Base-by-base conservation (phyloP, 2,113 vertebrate species). In the Leuciscus idus region DNA sequence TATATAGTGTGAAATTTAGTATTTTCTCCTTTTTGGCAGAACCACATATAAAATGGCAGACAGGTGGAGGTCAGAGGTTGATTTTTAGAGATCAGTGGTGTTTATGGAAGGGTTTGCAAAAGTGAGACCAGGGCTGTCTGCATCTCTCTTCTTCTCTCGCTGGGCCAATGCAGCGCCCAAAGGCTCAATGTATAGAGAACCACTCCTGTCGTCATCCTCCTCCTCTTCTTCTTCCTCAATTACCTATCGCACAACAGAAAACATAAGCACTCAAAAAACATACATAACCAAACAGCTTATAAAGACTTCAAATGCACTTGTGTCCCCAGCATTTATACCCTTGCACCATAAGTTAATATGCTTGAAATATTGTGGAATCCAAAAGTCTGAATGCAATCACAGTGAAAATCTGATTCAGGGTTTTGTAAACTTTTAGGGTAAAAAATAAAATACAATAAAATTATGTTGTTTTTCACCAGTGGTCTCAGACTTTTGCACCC, bases 1-100 rank as follows among this genome's bases (percentile, higher is more conserved):
- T n/a, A 26, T 75, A 26, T 75, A 30, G n/a, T 52, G 46, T 19
- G 43, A 48, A 76, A 28, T 9, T n/a, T 3, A 36, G 50, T 43
- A 50, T 73, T 50, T 73, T 73, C 48, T 73, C 33, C 39, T 81
- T 81, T 72, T 33, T 82, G 80, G 28, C 80, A 82, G 46, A 5
- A 10, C 26, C 11, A 50, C 12, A 1, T 66, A 62, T 81, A 10
- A 80, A 43, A 39, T 23, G 52, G 30, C 76, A 48, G 43, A 81
- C 0, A 64, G n/a, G 8, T 48, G 13, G 36, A 43, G 59, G 57
- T 46, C 57, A 64, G 30, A 11, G 17, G 30, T 10, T 52, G 28
- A 13, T 10, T 13, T 30, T 98, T 93, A 99, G 84, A 99, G 85
- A 83, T 99, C 96, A 0, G 95, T 97, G 80, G 95, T 96, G 90